phyloP scores from a whole-genome alignment of 2,113 vertebrate species.

The Pheucticus melanocephalus region DNA sequence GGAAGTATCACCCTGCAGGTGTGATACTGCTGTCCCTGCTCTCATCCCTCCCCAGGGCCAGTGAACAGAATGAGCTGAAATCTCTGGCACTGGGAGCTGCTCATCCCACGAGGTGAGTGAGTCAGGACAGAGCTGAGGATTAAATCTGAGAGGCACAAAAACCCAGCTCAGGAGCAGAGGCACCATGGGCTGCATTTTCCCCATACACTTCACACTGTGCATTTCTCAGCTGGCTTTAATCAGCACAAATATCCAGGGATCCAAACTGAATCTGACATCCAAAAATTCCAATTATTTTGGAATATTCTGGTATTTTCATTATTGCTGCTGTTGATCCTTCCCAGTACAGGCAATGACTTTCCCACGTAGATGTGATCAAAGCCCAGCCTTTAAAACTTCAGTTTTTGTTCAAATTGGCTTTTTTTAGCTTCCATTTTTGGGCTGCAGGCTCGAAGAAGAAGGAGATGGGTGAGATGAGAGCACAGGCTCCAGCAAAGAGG shows the following conservation, averaged over 20 bases:
- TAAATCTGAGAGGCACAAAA: accelerated
- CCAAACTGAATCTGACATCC: background rate
- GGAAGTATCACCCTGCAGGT: accelerated
- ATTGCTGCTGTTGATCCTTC: background rate
- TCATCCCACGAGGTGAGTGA: background rate
- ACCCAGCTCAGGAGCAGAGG: background rate
- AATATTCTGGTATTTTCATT: background rate
- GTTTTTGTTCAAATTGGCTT: background rate
- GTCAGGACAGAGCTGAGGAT: background rate
- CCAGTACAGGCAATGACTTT: background rate
- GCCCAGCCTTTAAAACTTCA: background rate
- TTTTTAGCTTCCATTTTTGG: constrained; percentile 76
- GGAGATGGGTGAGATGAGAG: constrained; percentile 85
- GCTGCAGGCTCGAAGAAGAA: constrained; percentile 87
- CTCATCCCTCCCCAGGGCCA: background rate
- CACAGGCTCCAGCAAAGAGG: constrained; percentile 88
- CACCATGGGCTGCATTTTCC: accelerated
- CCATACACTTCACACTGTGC: accelerated
- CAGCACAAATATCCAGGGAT: background rate
- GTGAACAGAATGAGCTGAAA: accelerated
- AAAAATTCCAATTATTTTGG: background rate
- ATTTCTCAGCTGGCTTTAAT: background rate
- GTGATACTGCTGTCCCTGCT: no score
- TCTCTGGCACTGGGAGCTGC: background rate
- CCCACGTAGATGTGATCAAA: accelerated